A percentile compares a stretch with the other conserved stretches of the same genome.
Conservation (phyloP, 2,888 invertebrate genomes). For the Cerceris rybyensis region DNA sequence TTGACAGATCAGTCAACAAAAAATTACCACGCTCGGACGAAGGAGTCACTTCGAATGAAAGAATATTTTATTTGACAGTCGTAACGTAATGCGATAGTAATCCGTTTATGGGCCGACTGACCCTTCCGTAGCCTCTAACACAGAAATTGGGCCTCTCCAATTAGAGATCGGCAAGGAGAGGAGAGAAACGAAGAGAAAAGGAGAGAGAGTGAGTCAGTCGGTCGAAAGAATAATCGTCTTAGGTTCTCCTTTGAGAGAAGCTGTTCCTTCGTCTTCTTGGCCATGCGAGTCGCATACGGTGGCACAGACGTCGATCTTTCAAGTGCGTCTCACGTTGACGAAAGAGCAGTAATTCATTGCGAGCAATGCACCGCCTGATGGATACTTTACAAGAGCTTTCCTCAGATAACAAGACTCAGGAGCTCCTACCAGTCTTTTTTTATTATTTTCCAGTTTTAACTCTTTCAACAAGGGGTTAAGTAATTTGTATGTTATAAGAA, state of each 20-base stretch:
- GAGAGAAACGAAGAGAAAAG: conserved; percentile 22
- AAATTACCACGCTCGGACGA: conserved; percentile 1
- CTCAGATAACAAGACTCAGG: too few species aligned
- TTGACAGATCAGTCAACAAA: too few species aligned
- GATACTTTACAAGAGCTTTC: too few species aligned
- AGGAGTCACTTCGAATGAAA: conserved; percentile 3
- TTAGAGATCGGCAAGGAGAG: conserved; percentile 57
- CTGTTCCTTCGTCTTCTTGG: conserved; percentile 26
- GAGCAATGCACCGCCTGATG: too few species aligned
- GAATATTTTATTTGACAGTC: conserved; percentile 54
- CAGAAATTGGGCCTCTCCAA: conserved; percentile 73
- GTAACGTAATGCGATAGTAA: conserved; percentile 47
- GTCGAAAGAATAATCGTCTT: conserved; percentile 55
- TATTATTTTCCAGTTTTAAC: too few species aligned
- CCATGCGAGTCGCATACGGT: background rate
- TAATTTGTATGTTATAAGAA: too few species aligned
- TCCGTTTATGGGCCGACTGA: conserved; percentile 48
- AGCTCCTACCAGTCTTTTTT: too few species aligned
- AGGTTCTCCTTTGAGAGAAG: conserved; percentile 23
- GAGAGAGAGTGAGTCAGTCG: conserved; percentile 45
- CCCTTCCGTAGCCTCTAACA: conserved; percentile 57
- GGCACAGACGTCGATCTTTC: background rate
- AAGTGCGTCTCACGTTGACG: background rate
- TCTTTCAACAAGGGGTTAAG: too few species aligned
- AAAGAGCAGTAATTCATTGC: too few species aligned